phyloP scores from a whole-genome alignment of 2,888 invertebrate genomes.

The Nycteola revayana region DNA sequence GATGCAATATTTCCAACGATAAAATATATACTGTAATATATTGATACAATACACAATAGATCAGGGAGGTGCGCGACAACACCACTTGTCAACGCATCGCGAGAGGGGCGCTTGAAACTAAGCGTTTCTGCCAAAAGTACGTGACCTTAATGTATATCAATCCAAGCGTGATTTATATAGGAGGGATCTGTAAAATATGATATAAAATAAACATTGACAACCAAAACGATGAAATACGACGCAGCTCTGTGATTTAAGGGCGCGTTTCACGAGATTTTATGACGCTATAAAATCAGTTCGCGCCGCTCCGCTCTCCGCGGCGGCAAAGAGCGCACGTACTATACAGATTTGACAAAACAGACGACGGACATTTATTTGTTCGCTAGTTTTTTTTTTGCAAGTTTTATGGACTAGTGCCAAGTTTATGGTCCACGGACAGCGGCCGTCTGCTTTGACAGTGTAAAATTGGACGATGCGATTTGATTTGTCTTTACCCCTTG shows the following conservation, averaged over 20 bases:
- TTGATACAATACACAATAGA: conserved; percentile 25
- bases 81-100: conserved; percentile 58
- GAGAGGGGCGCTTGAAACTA: conserved; percentile 51
- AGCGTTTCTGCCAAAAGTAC: conserved; percentile 74
- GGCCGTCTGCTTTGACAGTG: conserved; percentile 59
- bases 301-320: conserved; percentile 41
- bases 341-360: conserved; percentile 81
- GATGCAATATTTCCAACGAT: conserved; percentile 27
- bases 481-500: conserved; percentile 44
- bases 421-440: conserved; percentile 69
- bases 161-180: conserved; percentile 75
- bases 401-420: conserved; percentile 78
- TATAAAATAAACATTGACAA: conserved; percentile 83
- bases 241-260: conserved; percentile 78
- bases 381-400: conserved; percentile 74
- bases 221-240: conserved; percentile 81
- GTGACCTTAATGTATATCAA: conserved; percentile 82
- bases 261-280: conserved; percentile 80
- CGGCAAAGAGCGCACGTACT: conserved; percentile 62
- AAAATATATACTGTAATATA: conserved; percentile 11
- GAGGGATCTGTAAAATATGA: conserved; percentile 80
- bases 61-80: conserved; percentile 39
- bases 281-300: conserved; percentile 79
- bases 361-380: conserved; percentile 77
- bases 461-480: conserved; percentile 51